Evolutionary conservation across 2,113 vertebrate species (phyloP).

Genomic region (Formicarius rufipectus): DNA sequence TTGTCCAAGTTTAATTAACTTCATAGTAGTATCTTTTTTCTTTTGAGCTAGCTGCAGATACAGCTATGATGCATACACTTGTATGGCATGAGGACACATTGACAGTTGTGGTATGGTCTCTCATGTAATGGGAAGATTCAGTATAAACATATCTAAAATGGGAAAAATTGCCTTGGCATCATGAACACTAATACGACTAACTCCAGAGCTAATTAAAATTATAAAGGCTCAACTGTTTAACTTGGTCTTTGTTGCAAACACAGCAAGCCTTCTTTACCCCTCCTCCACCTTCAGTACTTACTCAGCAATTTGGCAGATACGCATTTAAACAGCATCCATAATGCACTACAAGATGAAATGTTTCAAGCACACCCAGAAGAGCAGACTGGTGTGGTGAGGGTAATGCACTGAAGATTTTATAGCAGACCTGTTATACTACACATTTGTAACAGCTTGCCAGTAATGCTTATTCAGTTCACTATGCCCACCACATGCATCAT

Average conservation of each 20-base stretch:
- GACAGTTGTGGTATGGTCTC: accelerated
- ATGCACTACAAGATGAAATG: neutral
- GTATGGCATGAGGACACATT: accelerated
- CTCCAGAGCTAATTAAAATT: neutral
- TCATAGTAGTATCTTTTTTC: accelerated
- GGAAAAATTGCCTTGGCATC: neutral
- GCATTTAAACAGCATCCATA: neutral
- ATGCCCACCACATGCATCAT: neutral
- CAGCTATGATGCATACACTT: neutral
- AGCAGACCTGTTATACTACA: neutral
- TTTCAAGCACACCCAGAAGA: neutral
- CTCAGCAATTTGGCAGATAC: neutral
- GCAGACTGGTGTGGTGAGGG: neutral
- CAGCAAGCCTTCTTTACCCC: neutral
- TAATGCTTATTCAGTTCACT: neutral
- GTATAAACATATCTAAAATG: neutral
- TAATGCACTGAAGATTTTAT: conserved; percentile 16
- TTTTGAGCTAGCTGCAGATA: neutral
- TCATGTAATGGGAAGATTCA: neutral
- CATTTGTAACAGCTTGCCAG: neutral
- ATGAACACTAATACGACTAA: neutral
- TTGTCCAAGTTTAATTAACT: neutral
- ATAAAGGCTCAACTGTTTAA: neutral
- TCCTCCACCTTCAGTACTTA: neutral
- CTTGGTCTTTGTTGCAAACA: neutral